Evolutionary conservation across 2,113 vertebrate species (phyloP), one percentile per base, ranked within the genome.

Genomic region (Rutilus rutilus): DNA sequence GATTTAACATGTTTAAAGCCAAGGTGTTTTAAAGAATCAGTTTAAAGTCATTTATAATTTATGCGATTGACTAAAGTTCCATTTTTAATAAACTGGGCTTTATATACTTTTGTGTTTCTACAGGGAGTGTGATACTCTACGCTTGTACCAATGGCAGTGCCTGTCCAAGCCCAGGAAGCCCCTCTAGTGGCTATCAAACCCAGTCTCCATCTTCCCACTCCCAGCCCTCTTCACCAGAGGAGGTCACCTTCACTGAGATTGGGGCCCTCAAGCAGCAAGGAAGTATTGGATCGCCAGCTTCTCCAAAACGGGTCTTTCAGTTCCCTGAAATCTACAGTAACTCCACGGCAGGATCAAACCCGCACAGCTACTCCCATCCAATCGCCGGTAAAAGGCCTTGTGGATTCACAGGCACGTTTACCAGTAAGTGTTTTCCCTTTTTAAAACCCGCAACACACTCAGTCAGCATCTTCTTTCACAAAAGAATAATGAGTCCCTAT

Each of bases 221-320:
- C 42, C 95, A 96, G 91, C 95, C 95, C 2, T 95, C 95, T 0
- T 96, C 95, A 86, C 95, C 95, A 78, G 95, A 95, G 84, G 94
- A 95, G 85, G 91, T 94, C 81, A 93, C 94, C 88, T 95, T 95
- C 87, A 95, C 94, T 7, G 95, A 96, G 86, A 94, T 96, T 0
- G 93, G 94, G 30, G 79, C 86, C 0, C 85, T 94, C 36, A 95
- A 94, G 64, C 92, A 92, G 54, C 90, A 87, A 73, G 19, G 88
- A n/a, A 50, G 59, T 12, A 87, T 88, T 0, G 88, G 90, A 73
- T 87, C 81, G 19, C 89, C 92, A 10, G 80, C 92, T 25, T 92
- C 94, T 78, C 92, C 93, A 50, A 94, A 95, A 87, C 85, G 94
- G 90, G 91, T 95, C 86, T 95, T 96, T 90, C 95, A 95, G 90